These are phyloP conservation scores for Drosophila albomicans DNA, from an alignment of 1,140 invertebrate species.

Conservation along the genomic window DNA sequence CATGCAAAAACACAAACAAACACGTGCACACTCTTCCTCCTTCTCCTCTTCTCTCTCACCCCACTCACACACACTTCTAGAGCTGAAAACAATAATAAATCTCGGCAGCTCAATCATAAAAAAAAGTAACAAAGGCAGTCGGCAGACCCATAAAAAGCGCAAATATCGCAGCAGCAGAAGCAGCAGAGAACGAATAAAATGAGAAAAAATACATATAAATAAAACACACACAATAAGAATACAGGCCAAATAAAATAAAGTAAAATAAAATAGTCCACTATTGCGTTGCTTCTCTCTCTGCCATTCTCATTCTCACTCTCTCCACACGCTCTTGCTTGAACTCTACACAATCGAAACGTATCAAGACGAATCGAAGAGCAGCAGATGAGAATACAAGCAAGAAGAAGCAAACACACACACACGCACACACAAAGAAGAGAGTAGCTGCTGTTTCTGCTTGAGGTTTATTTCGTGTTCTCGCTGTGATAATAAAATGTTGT, in stretches of 20 bases:
- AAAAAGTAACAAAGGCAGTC: slow-evolving; percentile 67
- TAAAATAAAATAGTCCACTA: slow-evolving; percentile 46
- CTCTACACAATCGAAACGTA: slow-evolving; percentile 46
- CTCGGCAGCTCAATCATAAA: slow-evolving; percentile 68
- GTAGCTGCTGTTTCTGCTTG: not conserved
- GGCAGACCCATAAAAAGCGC: slow-evolving; percentile 58
- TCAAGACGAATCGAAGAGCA: slow-evolving; percentile 51
- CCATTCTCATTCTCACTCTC: slow-evolving; percentile 2
- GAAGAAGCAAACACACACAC: not conserved
- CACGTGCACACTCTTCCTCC: slow-evolving; percentile 22
- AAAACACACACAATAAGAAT: slow-evolving; percentile 4
- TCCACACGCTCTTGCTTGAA: slow-evolving; percentile 5
- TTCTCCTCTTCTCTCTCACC: not conserved
- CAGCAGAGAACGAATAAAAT: slow-evolving; percentile 33
- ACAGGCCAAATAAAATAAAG: slow-evolving; percentile 55
- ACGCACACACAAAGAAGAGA: too few relatives aligned
- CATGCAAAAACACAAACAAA: slow-evolving; percentile 43
- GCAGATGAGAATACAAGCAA: slow-evolving; percentile 25
- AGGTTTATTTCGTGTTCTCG: not conserved
- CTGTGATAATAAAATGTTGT: slow-evolving; percentile 29
- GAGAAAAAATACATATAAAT: slow-evolving; percentile 23
- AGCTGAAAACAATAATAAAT: slow-evolving; percentile 75
- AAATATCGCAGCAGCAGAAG: slow-evolving; percentile 47
- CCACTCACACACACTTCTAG: slow-evolving; percentile 19
- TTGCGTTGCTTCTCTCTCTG: slow-evolving; percentile 3